Percentiles rank a stretch among this genome's conserved stretches.
phyloP scores from a whole-genome alignment of 2,797 vertebrate species.

The Gobionotothen gibberifrons region DNA sequence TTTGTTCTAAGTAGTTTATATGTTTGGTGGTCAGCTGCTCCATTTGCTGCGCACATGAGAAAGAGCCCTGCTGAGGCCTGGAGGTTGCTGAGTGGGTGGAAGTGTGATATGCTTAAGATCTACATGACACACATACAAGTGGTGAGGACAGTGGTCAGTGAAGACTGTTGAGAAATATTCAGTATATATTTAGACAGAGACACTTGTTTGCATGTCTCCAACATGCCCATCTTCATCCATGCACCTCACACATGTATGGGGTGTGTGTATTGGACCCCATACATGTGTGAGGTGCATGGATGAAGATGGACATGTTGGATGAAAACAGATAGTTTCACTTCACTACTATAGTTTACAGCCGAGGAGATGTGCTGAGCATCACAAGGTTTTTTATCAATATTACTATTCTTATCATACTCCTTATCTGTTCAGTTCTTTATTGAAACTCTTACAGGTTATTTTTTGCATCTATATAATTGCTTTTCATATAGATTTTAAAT shows the following conservation, averaged over 20 bases:
- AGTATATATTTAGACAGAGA: background rate
- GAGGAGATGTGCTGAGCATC: background rate
- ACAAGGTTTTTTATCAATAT: background rate
- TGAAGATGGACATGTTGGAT: background rate
- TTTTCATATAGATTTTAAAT: background rate
- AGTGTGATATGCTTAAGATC: slow-evolving; percentile 24
- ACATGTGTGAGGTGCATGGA: background rate
- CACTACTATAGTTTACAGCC: background rate
- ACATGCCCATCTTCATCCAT: background rate
- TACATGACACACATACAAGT: background rate
- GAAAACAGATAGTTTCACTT: background rate
- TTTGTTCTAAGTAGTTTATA: slow-evolving; percentile 10
- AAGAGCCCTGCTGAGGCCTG: background rate
- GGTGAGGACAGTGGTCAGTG: slow-evolving; percentile 9
- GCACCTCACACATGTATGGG: background rate
- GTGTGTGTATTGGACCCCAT: background rate
- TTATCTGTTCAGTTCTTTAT: background rate
- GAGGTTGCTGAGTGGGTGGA: slow-evolving; percentile 14
- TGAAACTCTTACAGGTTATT: background rate
- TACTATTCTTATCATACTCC: background rate
- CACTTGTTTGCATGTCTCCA: background rate
- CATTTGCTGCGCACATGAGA: slow-evolving; percentile 18
- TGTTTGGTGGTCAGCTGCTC: slow-evolving; percentile 21
- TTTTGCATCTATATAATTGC: background rate
- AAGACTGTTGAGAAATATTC: background rate